phyloP scores from a whole-genome alignment of 2,888 invertebrate genomes.

The Falcaria lacertinaria region DNA sequence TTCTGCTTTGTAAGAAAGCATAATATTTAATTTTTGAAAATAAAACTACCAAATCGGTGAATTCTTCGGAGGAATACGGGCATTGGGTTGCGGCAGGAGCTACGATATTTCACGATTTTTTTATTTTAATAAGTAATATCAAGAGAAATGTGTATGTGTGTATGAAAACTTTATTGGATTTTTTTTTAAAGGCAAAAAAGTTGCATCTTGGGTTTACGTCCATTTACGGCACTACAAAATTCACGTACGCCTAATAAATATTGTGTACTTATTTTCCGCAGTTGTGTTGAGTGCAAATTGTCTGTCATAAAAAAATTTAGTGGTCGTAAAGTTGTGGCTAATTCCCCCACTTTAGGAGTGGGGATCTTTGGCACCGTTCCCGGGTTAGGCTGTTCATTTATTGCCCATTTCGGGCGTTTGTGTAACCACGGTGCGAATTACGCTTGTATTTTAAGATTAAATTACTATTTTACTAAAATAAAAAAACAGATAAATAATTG shows the following conservation, averaged over 20 bases:
- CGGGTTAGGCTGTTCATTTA: not conserved
- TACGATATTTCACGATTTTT: too few species aligned
- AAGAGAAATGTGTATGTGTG: too few species aligned
- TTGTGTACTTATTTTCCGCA: not conserved
- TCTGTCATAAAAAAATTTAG: slow-evolving; percentile 15
- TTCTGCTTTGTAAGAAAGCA: too few species aligned
- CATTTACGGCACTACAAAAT: not conserved
- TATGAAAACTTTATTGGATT: too few species aligned
- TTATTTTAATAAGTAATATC: too few species aligned
- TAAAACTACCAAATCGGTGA: too few species aligned
- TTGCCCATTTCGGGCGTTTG: not conserved
- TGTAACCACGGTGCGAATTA: not conserved
- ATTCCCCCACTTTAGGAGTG: slow-evolving; percentile 7
- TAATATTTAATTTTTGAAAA: too few species aligned
- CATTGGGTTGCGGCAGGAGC: too few species aligned
- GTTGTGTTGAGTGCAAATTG: slow-evolving; percentile 14
- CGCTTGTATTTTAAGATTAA: not conserved
- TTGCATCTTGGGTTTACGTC: too few species aligned
- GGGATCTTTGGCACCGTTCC: not conserved
- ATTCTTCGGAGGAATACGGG: too few species aligned
- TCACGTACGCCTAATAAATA: not conserved
- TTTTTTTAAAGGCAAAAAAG: too few species aligned
- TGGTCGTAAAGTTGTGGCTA: slow-evolving; percentile 14
- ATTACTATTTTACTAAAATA: not conserved
- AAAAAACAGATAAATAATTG: too few species aligned